Evolutionary conservation across 2,797 vertebrate species (phyloP).

Genomic region (Catharus ustulatus): DNA sequence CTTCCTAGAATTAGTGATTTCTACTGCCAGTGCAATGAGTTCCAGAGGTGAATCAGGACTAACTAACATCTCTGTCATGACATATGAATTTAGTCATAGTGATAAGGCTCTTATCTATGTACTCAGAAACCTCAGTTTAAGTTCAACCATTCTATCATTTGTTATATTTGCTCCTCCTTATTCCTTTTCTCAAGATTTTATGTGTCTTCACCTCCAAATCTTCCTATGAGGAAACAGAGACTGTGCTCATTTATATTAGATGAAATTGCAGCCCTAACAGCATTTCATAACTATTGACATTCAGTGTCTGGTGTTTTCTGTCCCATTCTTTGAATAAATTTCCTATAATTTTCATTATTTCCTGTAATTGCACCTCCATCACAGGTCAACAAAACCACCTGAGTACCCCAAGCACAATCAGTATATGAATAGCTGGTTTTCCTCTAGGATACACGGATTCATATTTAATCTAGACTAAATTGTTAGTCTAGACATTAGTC

Average conservation of each 20-base stretch:
- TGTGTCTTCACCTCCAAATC: background rate
- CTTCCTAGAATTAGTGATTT: background rate
- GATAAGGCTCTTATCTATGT: background rate
- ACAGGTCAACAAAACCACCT: background rate
- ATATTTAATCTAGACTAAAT: background rate
- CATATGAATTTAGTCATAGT: background rate
- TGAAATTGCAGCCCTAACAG: background rate
- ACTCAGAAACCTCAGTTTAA: background rate
- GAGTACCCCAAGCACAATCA: background rate
- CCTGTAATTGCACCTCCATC: background rate
- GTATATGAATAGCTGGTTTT: background rate
- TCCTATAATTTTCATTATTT: background rate
- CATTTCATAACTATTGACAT: background rate
- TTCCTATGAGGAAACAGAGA: background rate
- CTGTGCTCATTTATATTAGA: background rate
- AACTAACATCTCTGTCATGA: background rate
- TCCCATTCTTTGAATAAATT: background rate
- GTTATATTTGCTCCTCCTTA: background rate
- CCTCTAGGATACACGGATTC: background rate
- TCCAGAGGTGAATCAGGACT: background rate
- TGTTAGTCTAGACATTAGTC: background rate
- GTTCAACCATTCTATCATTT: background rate
- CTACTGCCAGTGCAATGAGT: background rate
- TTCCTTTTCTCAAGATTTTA: background rate
- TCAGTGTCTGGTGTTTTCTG: background rate